Evolutionary conservation across 2,113 vertebrate species (phyloP).

Genomic region (Abramis brama): DNA sequence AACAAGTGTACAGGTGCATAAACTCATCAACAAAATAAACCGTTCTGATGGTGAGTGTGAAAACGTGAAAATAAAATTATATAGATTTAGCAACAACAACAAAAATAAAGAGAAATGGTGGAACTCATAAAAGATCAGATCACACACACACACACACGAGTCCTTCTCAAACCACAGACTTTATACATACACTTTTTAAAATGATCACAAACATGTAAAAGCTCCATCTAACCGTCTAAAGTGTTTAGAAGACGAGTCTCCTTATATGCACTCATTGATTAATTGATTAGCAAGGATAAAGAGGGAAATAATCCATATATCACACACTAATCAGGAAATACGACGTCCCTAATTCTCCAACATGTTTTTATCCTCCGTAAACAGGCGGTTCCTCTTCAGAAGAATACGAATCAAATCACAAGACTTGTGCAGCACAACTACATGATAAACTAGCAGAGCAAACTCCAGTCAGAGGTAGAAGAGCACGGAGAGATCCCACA

Average conservation of each 20-base stretch:
- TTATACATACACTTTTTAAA: background rate
- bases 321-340: background rate
- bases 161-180: background rate
- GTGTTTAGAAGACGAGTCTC: background rate
- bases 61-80: conserved; percentile 1
- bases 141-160: background rate
- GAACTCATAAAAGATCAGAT: background rate
- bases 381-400: no score
- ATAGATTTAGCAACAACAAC: background rate
- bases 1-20: conserved; percentile 62
- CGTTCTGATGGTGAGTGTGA: background rate
- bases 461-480: conserved; percentile 76
- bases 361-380: background rate
- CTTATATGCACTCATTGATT: background rate
- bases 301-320: background rate
- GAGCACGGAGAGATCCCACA: background rate
- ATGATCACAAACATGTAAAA: conserved; percentile 10
- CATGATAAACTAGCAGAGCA: conserved; percentile 45
- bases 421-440: conserved; percentile 51
- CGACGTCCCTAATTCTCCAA: background rate
- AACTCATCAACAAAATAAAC: conserved; percentile 31
- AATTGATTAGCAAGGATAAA: background rate
- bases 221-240: background rate
- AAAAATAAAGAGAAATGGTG: conserved; percentile 1
- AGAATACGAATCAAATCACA: background rate